A percentile compares a stretch with the other conserved stretches of the same genome.
Evolutionary conservation across 2,113 vertebrate species (phyloP).

Genomic region (Nettapus auritus): DNA sequence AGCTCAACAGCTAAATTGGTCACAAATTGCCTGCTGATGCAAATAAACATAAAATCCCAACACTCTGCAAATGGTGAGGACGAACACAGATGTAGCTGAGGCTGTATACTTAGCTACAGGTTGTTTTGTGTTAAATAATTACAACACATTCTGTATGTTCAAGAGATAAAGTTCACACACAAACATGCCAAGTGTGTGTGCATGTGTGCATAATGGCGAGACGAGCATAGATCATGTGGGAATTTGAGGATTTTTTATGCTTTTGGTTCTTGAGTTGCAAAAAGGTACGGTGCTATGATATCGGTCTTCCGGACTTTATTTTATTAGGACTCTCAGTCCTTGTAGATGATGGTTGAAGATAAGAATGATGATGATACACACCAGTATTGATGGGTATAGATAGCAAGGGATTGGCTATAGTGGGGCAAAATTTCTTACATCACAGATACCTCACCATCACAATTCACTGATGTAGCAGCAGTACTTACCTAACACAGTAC

Average conservation of each 20-base stretch:
- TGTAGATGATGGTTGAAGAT: neutral
- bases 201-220: neutral
- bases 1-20: conserved; percentile 57
- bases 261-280: neutral
- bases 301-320: neutral
- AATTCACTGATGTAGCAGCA: neutral
- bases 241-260: neutral
- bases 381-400: neutral
- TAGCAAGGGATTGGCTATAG: neutral
- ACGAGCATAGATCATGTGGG: neutral
- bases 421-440: neutral
- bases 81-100: neutral
- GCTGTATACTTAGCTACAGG: neutral
- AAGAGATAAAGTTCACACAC: neutral
- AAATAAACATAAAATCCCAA: conserved; percentile 15
- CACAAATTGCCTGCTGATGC: conserved; percentile 18
- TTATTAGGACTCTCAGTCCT: neutral
- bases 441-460: neutral
- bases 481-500: neutral
- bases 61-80: neutral
- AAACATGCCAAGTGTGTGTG: neutral
- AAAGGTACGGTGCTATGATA: neutral
- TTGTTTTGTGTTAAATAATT: neutral
- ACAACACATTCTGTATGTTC: neutral
- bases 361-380: neutral